Base-by-base conservation (phyloP, 2,113 vertebrate species). In the Turdus rufiventris region DNA sequence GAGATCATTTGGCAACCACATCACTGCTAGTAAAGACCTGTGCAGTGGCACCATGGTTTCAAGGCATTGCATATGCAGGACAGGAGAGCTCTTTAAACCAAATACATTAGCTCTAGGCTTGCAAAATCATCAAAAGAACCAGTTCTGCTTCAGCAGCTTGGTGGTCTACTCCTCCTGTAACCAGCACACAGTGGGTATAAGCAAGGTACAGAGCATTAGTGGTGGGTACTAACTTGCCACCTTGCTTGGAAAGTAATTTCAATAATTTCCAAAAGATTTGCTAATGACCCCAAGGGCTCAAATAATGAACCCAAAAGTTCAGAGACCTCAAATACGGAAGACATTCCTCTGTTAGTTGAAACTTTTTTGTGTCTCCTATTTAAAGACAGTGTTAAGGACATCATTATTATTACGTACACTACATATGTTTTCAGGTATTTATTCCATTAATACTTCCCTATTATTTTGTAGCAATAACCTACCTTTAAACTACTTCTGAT, bases 121-220 rank as follows among this genome's bases (percentile, higher is more conserved):
- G 61, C 70, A 82, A 89, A 85, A 82, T 34, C 29, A 72, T 19
- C 48, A 60, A 11, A 48, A 70, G 29, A 43, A 42, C 7, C 33
- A 73, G 60, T 28, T 56, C 38, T 88, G 50, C 63, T 80, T 38
- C n/a, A 47, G 18, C 26, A 38, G n/a, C 38, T 50, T 6, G 1
- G 34, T 50, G 36, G 50, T 4, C 25, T 18, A 21, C 25, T 54
- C 71, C 29, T 26, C 29, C 19, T 45, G 23, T 18, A 88, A 50
- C 15, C 34, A 68, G 31, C 0, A 3, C n/a, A 5, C 0, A 5
- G 48, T 2, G 13, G 26, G 14, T 0, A 1, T 8, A 7, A 73
- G 31, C 51, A 87, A 70, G 26, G 47, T 5, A 83, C 0, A 40
- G 34, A 68, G 43, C 8, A 40, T 34, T 17, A 87, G 40, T 0